Conservation (phyloP, 1,140 invertebrate species). For the Drosophila grimshawi region DNA sequence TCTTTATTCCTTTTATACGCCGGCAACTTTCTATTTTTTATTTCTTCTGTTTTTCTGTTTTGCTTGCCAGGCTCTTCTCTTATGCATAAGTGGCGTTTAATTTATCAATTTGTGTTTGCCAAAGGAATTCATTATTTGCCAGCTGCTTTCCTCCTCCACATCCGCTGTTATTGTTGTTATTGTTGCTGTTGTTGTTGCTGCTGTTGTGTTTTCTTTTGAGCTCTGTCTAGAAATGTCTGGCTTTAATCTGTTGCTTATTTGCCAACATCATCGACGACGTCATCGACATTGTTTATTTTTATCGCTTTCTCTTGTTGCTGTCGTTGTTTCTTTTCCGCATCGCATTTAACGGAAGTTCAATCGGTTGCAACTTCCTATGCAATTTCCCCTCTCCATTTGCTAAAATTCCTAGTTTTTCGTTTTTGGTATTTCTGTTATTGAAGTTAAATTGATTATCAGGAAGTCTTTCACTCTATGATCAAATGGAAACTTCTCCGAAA, state of each 20-base stretch:
- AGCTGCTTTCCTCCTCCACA: background rate
- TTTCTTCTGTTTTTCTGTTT: background rate
- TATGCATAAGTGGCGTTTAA: conserved; percentile 77
- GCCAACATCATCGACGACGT: conserved; percentile 55
- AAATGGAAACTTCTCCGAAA: background rate
- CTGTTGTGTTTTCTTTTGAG: background rate
- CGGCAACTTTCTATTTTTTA: conserved; percentile 27
- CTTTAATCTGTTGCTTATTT: conserved; percentile 74
- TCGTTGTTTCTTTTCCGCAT: conserved; percentile 27
- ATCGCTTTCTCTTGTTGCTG: conserved; percentile 29
- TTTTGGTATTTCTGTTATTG: conserved; percentile 46
- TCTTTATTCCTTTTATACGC: conserved; percentile 55
- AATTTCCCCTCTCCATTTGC: conserved; percentile 18
- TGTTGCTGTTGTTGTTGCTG: too few species aligned
- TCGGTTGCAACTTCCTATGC: conserved; percentile 40
- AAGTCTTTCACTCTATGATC: background rate
- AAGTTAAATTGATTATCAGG: conserved; percentile 51
- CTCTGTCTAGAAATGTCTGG: conserved; percentile 59
- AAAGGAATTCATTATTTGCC: conserved; percentile 78
- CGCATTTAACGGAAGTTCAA: conserved; percentile 53
- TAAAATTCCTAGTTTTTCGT: background rate
- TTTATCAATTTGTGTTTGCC: conserved; percentile 82
- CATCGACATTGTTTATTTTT: conserved; percentile 8
- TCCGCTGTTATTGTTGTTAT: conserved; percentile 1
- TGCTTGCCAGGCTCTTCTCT: conserved; percentile 15